phyloP scores from a whole-genome alignment of 2,113 vertebrate genomes.

The Oncorhynchus keta region DNA sequence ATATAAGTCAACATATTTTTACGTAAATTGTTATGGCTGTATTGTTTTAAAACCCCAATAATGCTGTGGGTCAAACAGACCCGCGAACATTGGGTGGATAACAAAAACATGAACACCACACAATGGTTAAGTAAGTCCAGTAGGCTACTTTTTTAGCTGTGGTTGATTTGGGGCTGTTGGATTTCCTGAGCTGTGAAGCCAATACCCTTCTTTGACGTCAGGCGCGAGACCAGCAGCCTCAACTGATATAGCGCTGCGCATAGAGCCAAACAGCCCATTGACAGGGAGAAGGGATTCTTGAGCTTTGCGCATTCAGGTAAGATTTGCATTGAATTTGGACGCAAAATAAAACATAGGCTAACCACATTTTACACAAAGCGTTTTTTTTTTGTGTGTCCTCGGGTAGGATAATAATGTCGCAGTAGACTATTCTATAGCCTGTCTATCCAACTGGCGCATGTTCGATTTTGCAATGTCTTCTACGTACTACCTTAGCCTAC shows the following conservation, averaged over 20 bases:
- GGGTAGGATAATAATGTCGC: not conserved
- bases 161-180: too few relatives aligned
- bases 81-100: too few relatives aligned
- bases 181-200: not conserved
- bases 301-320: not conserved
- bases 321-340: not conserved
- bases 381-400: not conserved
- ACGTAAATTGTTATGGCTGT: too few relatives aligned
- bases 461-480: not conserved
- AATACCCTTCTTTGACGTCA: constrained; percentile 9
- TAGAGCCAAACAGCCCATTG: not conserved
- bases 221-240: not conserved
- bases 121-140: too few relatives aligned
- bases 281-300: not conserved
- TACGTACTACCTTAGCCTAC: not conserved
- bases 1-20: too few relatives aligned
- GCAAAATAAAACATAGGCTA: too few relatives aligned
- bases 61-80: too few relatives aligned
- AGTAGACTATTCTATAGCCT: not conserved
- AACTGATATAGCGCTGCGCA: not conserved
- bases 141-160: too few relatives aligned
- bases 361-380: not conserved
- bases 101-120: too few relatives aligned
- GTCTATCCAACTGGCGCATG: constrained; percentile 2
- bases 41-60: too few relatives aligned